Percentiles rank a stretch among this genome's conserved stretches.
These are phyloP conservation scores for Fistularia commersonii DNA, from an alignment of 2,797 vertebrate genomes.

Conservation along the genomic window DNA sequence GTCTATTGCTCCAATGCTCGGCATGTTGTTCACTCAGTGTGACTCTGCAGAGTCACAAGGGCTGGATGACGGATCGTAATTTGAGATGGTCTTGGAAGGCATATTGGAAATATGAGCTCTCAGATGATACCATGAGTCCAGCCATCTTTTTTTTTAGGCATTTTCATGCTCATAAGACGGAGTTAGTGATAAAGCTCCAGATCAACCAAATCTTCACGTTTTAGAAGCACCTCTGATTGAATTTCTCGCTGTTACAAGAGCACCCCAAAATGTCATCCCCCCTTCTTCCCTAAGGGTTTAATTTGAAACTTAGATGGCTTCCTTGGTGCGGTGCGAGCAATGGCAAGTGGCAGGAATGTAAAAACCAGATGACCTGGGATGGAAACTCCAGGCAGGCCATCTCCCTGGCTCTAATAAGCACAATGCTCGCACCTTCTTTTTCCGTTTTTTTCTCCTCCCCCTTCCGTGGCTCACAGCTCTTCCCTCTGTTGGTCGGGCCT, in stretches of 20 bases:
- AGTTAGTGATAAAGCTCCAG: no score
- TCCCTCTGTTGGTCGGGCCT: slow-evolving; percentile 13
- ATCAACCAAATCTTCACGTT: no score
- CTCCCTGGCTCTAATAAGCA: slow-evolving; percentile 60
- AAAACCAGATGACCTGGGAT: slow-evolving; percentile 76
- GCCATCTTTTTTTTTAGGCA: no score
- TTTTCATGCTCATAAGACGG: no score
- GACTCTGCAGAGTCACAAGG: slow-evolving; percentile 16
- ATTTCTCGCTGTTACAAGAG: slow-evolving; percentile 10
- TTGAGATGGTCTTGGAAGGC: background rate
- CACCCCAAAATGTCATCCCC: slow-evolving; percentile 25
- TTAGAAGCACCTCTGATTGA: no score
- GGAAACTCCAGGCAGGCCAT: slow-evolving; percentile 69
- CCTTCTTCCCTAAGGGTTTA: slow-evolving; percentile 19
- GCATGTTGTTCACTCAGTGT: slow-evolving; percentile 5
- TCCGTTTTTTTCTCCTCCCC: slow-evolving; percentile 4
- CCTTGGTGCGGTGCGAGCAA: slow-evolving; percentile 38
- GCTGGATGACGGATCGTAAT: slow-evolving; percentile 11
- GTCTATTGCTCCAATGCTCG: no score
- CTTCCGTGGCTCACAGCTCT: slow-evolving; percentile 6
- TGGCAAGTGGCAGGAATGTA: slow-evolving; percentile 67
- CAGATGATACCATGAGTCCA: slow-evolving; percentile 2
- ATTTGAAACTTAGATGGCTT: slow-evolving; percentile 45
- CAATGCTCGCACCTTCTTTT: slow-evolving; percentile 17
- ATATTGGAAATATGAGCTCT: background rate